Evolutionary conservation across 2,888 invertebrate species (phyloP).

Genomic region (Macropis europaea): DNA sequence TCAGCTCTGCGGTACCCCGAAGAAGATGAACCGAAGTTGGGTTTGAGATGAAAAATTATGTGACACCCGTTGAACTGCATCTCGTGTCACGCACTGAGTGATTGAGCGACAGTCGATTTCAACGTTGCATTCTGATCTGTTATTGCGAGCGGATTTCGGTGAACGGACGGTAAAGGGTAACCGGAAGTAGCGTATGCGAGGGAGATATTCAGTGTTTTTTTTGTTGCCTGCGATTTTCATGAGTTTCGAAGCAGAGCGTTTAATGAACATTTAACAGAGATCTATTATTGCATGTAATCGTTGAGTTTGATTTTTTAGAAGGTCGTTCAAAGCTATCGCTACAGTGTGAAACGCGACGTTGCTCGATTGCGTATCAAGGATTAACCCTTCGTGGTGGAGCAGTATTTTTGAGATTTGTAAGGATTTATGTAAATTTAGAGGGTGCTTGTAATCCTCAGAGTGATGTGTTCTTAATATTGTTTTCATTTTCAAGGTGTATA

Average conservation of each 20-base stretch:
- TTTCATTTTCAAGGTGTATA: too few relatives aligned
- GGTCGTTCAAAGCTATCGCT: too few relatives aligned
- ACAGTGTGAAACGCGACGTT: neutral
- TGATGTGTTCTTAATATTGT: too few relatives aligned
- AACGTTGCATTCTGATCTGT: slow-evolving; percentile 17
- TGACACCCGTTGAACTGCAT: too few relatives aligned
- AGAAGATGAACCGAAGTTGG: too few relatives aligned
- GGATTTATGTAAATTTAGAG: too few relatives aligned
- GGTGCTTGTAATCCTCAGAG: too few relatives aligned
- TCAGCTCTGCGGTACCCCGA: too few relatives aligned
- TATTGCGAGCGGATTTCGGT: neutral
- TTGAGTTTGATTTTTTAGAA: too few relatives aligned
- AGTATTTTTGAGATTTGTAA: too few relatives aligned
- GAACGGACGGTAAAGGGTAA: neutral
- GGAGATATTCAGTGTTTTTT: neutral
- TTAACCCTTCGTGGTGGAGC: slow-evolving; percentile 20
- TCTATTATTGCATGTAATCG: neutral
- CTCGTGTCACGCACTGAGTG: neutral
- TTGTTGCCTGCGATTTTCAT: slow-evolving; percentile 9
- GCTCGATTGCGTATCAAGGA: slow-evolving; percentile 32
- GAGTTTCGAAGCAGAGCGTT: slow-evolving; percentile 5
- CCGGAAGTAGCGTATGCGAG: neutral
- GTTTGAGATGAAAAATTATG: too few relatives aligned
- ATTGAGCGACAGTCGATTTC: slow-evolving; percentile 5
- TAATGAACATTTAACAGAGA: slow-evolving; percentile 20